Base-by-base conservation (phyloP, 2,113 vertebrate species). In the Esox niger region DNA sequence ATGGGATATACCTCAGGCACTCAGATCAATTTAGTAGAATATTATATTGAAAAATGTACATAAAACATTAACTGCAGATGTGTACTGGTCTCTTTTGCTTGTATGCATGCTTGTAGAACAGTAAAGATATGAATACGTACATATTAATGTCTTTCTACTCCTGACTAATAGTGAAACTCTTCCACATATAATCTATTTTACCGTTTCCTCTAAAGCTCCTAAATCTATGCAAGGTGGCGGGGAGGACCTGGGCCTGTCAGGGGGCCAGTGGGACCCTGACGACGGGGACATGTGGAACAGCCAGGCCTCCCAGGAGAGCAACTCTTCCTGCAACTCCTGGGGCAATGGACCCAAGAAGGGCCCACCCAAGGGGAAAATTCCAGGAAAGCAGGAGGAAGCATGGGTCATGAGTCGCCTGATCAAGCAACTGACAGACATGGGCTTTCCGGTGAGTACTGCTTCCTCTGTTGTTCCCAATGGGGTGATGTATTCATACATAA, bases 341-440 rank as follows among this genome's bases (percentile, higher is more conserved):
- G 92, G 95, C 66, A 96, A 91, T 21, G 88, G 90, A 82, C 90
- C 94, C 32, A 98, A 95, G 85, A 98, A 97, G 86, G 92, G 88
- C 85, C 94, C 92, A 81, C 94, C 89, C 66, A 98, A 98, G 88
- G 86, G 68, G 80, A 99, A 97, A 84, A 88, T 92, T 57, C 89
- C 93, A 71, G 94, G 88, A 87, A 98, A 98, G 88, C 95, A 95
- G 88, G 96, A 99, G 70, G 97, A 99, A 71, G 88, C 91, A 86
- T 98, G 95, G 96, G 93, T 96, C 84, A 92, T 99, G 95, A 96
- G 91, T 83, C 95, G 95, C 83, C 95, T 99, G 86, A 94, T 94
- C 84, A 98, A 96, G 90, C 97, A 98, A 86, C 94, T 98, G 86
- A 98, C 95, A 70, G 97, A 98, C 88, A 98, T 99, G 95, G 97